A percentile compares a stretch with the other conserved stretches of the same genome.
These are phyloP conservation scores for Remorina albescens DNA, from an alignment of 2,797 vertebrate species.

Conservation along the genomic window DNA sequence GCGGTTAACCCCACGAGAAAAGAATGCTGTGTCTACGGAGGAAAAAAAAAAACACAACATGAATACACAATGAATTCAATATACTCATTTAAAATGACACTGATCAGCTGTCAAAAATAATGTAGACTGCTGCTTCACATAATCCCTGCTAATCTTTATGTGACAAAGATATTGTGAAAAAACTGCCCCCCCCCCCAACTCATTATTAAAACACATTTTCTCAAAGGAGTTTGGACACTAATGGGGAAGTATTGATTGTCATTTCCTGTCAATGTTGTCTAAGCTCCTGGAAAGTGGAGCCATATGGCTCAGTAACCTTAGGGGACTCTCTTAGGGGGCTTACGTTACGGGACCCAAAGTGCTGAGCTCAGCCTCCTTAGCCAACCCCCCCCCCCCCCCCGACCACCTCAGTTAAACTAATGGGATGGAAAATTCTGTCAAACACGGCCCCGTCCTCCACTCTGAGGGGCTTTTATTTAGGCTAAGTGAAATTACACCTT, in stretches of 20 bases:
- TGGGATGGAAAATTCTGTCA: conserved; percentile 25
- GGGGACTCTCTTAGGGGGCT: conserved; percentile 69
- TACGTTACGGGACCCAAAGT: conserved; percentile 70
- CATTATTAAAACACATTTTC: conserved; percentile 61
- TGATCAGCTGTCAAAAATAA: conserved; percentile 3
- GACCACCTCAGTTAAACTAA: conserved; percentile 45
- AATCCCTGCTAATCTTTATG: conserved; percentile 24
- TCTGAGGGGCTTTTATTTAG: conserved; percentile 48
- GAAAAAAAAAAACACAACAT: conserved; percentile 59
- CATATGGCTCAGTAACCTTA: conserved; percentile 78
- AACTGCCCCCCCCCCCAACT: too few relatives aligned
- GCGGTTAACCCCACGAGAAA: conserved; percentile 59
- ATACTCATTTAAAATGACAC: neutral
- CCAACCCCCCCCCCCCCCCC: conserved; percentile 6
- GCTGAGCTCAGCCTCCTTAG: conserved; percentile 54
- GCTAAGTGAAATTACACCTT: conserved; percentile 3
- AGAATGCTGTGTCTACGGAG: conserved; percentile 73
- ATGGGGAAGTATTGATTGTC: conserved; percentile 84
- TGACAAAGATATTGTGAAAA: conserved; percentile 40
- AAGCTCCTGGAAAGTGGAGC: conserved; percentile 77
- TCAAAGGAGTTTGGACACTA: conserved; percentile 65
- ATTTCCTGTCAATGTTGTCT: conserved; percentile 66
- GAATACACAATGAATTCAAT: conserved; percentile 50
- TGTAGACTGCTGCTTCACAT: conserved; percentile 10
- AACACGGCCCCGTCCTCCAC: conserved; percentile 21